Conservation (phyloP, 1,140 invertebrate genomes). For the Drosophila lacteicornis region DNA sequence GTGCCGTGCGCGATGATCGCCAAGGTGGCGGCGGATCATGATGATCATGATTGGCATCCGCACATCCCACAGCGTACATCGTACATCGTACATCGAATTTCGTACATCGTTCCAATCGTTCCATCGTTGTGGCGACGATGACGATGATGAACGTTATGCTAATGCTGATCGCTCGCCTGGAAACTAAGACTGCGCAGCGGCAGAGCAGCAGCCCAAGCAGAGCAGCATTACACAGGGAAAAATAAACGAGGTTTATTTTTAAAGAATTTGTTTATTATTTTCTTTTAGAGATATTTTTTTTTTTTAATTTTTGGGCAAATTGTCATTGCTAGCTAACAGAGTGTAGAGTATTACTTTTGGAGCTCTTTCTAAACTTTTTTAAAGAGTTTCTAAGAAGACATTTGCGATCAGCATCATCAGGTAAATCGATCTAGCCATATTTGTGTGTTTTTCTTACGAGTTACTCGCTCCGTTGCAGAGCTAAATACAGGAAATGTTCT, state of each 20-base stretch:
- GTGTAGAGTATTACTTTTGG: not conserved
- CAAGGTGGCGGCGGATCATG: conserved; percentile 18
- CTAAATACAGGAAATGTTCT: not conserved
- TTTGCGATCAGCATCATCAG: not conserved
- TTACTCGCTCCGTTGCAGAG: not conserved
- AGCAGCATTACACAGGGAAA: conserved; percentile 5
- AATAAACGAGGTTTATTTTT: not conserved
- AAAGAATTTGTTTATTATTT: not conserved
- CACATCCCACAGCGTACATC: not conserved
- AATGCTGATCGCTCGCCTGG: conserved; percentile 76
- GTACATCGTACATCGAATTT: not conserved
- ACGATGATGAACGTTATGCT: conserved; percentile 58
- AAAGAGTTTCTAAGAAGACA: not conserved
- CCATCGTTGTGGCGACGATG: conserved; percentile 5
- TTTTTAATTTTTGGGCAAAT: not conserved
- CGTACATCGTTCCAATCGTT: conserved; percentile 4
- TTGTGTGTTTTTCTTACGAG: not conserved
- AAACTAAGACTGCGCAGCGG: conserved; percentile 50
- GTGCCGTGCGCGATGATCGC: conserved; percentile 50
- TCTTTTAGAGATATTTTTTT: not conserved
- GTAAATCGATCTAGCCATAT: not conserved
- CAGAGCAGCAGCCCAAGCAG: conserved; percentile 42
- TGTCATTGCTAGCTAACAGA: not conserved
- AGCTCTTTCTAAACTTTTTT: too few relatives aligned
- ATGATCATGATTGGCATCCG: conserved; percentile 18